Evolutionary conservation across 2,888 invertebrate species (phyloP).

Genomic region (Lithosia quadra): DNA sequence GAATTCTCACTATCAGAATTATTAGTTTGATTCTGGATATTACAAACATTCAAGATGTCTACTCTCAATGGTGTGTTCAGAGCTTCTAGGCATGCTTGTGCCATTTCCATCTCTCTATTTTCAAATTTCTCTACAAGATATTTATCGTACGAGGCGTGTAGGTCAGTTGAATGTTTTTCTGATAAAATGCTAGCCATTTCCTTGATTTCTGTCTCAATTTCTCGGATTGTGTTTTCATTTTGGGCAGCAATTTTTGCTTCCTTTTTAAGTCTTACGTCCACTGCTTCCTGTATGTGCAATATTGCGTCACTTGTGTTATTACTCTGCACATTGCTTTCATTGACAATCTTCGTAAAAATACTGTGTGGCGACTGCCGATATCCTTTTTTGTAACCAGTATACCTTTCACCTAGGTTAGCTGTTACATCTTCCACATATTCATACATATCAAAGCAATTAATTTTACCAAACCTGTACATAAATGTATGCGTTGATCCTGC

Average conservation of each 20-base stretch:
- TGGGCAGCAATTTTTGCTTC: constrained; percentile 79
- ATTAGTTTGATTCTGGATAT: constrained; percentile 63
- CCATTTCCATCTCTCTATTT: constrained; percentile 75
- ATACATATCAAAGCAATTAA: constrained; percentile 84
- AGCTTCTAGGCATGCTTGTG: constrained; percentile 76
- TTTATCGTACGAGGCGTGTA: constrained; percentile 67
- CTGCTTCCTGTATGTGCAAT: constrained; percentile 77
- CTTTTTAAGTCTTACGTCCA: constrained; percentile 71
- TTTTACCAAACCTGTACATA: constrained; percentile 88
- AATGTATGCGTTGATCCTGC: constrained; percentile 88
- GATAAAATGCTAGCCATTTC: constrained; percentile 79
- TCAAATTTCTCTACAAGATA: constrained; percentile 67
- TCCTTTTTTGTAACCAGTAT: constrained; percentile 80
- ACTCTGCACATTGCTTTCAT: constrained; percentile 74
- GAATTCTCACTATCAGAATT: constrained; percentile 61
- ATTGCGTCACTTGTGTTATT: constrained; percentile 78
- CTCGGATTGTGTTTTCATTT: constrained; percentile 76
- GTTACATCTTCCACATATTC: constrained; percentile 85
- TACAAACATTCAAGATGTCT: constrained; percentile 70
- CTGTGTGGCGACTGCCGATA: constrained; percentile 70
- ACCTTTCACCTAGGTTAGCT: constrained; percentile 84
- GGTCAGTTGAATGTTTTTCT: constrained; percentile 73
- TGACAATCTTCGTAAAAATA: constrained; percentile 78
- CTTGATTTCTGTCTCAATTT: constrained; percentile 80
- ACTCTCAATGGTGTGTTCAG: constrained; percentile 68